phyloP scores from a whole-genome alignment of 2,888 invertebrate genomes.

The Lasioglossum oenotherae region DNA sequence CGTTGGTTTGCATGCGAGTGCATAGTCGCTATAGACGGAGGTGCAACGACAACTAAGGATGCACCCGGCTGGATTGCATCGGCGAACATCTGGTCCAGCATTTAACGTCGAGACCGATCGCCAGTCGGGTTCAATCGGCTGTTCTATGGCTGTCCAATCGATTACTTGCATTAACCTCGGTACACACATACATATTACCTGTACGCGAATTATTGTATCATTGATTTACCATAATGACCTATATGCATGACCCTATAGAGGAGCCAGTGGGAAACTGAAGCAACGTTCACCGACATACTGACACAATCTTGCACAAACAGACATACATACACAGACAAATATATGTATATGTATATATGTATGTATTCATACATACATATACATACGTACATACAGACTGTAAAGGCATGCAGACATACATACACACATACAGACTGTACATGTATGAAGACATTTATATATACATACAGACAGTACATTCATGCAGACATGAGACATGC shows the following conservation, averaged over 20 bases:
- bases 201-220: conserved; percentile 68
- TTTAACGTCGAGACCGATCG: conserved; percentile 46
- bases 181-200: conserved; percentile 64
- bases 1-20: not conserved
- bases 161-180: conserved; percentile 68
- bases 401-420: not conserved
- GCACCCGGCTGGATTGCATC: not conserved
- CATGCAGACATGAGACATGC: not conserved
- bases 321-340: not conserved
- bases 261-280: conserved; percentile 50
- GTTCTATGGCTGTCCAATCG: conserved; percentile 68
- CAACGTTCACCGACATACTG: conserved; percentile 46
- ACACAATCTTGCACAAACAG: conserved; percentile 13
- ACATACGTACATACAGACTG: not conserved
- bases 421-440: not conserved
- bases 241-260: conserved; percentile 69
- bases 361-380: not conserved
- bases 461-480: not conserved
- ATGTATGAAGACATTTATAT: not conserved
- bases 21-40: conserved; percentile 23
- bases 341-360: too few species aligned
- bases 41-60: not conserved
- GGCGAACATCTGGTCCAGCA: conserved; percentile 43
- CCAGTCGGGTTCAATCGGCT: conserved; percentile 66
- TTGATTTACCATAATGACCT: conserved; percentile 69